A percentile compares a stretch with the other conserved stretches of the same genome.
Conservation (phyloP, 2,888 invertebrate genomes). For the Baccha elongata region DNA sequence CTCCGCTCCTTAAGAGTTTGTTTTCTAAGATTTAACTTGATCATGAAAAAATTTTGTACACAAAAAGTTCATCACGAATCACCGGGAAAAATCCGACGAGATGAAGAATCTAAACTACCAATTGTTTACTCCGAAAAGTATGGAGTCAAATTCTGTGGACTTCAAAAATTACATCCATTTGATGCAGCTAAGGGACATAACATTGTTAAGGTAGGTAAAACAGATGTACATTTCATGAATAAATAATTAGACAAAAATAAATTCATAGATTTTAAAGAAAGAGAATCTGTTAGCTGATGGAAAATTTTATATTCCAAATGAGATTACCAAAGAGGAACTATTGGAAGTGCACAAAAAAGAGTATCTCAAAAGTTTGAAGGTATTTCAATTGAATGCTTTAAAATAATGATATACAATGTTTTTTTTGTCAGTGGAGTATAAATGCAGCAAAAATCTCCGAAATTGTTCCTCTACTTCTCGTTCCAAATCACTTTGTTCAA, state of each 20-base stretch:
- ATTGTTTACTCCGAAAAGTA: conserved; percentile 91
- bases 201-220: conserved; percentile 85
- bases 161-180: conserved; percentile 94
- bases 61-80: conserved; percentile 61
- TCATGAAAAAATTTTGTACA: conserved; percentile 60
- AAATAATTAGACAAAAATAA: not conserved
- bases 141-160: conserved; percentile 90
- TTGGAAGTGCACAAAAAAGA: conserved; percentile 89
- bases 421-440: conserved; percentile 87
- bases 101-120: conserved; percentile 85
- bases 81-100: conserved; percentile 48
- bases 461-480: conserved; percentile 87
- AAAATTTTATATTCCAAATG: conserved; percentile 86
- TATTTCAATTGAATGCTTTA: conserved; percentile 76
- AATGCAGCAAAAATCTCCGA: conserved; percentile 92
- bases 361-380: conserved; percentile 90
- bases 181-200: conserved; percentile 94
- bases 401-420: conserved; percentile 21
- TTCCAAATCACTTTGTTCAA: conserved; percentile 91
- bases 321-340: conserved; percentile 88
- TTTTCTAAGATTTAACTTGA: not conserved
- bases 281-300: conserved; percentile 85
- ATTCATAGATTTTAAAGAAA: conserved; percentile 84
- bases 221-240: not conserved
- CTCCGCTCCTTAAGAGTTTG: not conserved